Evolutionary conservation across 2,113 vertebrate species (phyloP).

Genomic region (Campylomormyrus numenius): DNA sequence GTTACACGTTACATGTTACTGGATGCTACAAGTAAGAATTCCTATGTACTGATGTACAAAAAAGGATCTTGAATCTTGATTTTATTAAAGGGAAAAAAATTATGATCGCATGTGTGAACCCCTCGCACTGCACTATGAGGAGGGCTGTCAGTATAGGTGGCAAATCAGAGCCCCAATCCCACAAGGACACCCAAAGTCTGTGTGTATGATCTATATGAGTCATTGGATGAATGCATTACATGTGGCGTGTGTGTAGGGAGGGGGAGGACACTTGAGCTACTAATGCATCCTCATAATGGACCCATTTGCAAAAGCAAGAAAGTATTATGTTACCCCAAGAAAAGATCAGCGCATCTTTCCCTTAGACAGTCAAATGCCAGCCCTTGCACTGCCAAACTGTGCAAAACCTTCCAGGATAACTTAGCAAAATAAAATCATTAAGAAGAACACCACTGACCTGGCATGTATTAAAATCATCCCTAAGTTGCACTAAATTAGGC

Average conservation of each 20-base stretch:
- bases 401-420: background rate
- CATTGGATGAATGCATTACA: slow-evolving; percentile 20
- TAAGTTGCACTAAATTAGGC: background rate
- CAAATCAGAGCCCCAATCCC: slow-evolving; percentile 11
- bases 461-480: background rate
- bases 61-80: background rate
- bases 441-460: background rate
- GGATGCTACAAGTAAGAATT: background rate
- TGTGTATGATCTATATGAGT: slow-evolving; percentile 14
- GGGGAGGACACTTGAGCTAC: slow-evolving; percentile 11
- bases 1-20: background rate
- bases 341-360: slow-evolving; percentile 14
- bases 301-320: background rate
- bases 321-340: slow-evolving; percentile 13
- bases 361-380: background rate
- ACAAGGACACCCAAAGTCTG: slow-evolving; percentile 12
- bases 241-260: background rate
- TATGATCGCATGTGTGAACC: slow-evolving; percentile 15
- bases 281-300: slow-evolving; percentile 31
- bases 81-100: slow-evolving; percentile 9
- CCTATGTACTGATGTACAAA: background rate
- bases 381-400: background rate
- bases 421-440: background rate
- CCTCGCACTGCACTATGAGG: background rate
- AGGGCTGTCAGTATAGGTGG: background rate